Conservation (phyloP, 2,888 invertebrate genomes). For the Thymelicus acteon region DNA sequence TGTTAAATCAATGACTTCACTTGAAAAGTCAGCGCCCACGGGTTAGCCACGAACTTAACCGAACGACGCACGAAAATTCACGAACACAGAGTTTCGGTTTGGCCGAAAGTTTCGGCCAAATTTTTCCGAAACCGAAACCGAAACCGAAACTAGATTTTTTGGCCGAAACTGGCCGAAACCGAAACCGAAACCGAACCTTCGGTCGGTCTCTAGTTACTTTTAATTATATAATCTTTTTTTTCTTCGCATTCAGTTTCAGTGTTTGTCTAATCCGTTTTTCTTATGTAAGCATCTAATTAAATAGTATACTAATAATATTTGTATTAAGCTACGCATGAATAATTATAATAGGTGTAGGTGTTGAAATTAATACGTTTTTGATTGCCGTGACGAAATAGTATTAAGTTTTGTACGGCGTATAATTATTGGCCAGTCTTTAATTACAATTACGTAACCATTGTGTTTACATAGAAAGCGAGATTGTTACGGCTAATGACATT, state of each 20-base stretch:
- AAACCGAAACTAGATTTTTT: no score
- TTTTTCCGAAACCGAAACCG: no score
- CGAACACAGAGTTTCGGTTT: no score
- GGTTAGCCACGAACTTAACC: no score
- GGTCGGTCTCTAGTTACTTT: no score
- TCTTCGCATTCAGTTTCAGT: background rate
- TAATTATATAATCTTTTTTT: no score
- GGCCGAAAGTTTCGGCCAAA: no score
- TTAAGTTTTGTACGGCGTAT: background rate
- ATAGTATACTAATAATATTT: background rate
- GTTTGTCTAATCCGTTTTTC: background rate
- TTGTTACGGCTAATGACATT: conserved; percentile 1
- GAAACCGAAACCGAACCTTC: no score
- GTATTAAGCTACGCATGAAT: background rate
- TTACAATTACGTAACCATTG: background rate
- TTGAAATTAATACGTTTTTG: conserved; percentile 5
- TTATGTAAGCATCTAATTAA: conserved; percentile 7
- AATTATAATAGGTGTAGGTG: conserved; percentile 2
- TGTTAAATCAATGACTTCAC: no score
- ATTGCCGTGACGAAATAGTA: conserved; percentile 8
- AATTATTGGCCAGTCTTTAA: conserved; percentile 2
- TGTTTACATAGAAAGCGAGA: conserved; percentile 1
- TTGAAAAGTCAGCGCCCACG: no score
- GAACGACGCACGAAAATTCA: no score
- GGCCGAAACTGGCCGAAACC: no score